Percentiles rank a stretch among this genome's conserved stretches.
Evolutionary conservation across 1,140 invertebrate species (phyloP).

Genomic region (Catajapyx aquilonaris): DNA sequence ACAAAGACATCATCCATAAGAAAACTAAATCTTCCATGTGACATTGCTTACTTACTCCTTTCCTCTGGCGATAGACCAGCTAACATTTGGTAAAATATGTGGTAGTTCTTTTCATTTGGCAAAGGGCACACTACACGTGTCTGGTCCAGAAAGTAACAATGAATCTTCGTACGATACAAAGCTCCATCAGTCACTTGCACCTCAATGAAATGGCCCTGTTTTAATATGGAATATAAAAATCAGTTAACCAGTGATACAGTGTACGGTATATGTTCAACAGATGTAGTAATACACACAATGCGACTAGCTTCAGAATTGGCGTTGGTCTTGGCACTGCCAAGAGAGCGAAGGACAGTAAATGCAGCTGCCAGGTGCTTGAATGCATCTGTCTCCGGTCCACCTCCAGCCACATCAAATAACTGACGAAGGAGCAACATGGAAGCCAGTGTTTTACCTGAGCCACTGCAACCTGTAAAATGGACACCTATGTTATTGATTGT

Average conservation of each 20-base stretch:
- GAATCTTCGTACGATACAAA: constrained; percentile 83
- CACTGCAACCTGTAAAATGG: constrained; percentile 48
- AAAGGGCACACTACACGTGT: constrained; percentile 69
- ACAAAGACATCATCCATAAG: too few species aligned
- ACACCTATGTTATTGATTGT: neutral
- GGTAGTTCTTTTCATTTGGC: constrained; percentile 80
- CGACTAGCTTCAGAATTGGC: constrained; percentile 82
- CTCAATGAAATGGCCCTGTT: constrained; percentile 84
- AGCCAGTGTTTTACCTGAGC: constrained; percentile 85
- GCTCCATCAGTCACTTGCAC: constrained; percentile 91
- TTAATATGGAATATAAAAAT: constrained; percentile 9
- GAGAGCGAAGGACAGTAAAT: constrained; percentile 74
- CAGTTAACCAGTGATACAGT: neutral
- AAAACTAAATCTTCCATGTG: neutral
- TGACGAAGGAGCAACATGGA: constrained; percentile 78
- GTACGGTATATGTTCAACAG: neutral
- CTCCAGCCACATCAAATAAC: constrained; percentile 78
- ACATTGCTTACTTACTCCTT: constrained; percentile 28
- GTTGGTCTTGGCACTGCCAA: constrained; percentile 73
- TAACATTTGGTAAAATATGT: constrained; percentile 94
- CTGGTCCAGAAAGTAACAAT: constrained; percentile 86
- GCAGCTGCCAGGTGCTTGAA: constrained; percentile 88
- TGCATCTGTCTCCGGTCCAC: constrained; percentile 83
- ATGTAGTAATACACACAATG: constrained; percentile 40
- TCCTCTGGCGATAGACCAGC: constrained; percentile 73